Percentiles rank a stretch among this genome's conserved stretches.
phyloP scores from a whole-genome alignment of 2,113 vertebrate genomes.

The Clinocottus analis region DNA sequence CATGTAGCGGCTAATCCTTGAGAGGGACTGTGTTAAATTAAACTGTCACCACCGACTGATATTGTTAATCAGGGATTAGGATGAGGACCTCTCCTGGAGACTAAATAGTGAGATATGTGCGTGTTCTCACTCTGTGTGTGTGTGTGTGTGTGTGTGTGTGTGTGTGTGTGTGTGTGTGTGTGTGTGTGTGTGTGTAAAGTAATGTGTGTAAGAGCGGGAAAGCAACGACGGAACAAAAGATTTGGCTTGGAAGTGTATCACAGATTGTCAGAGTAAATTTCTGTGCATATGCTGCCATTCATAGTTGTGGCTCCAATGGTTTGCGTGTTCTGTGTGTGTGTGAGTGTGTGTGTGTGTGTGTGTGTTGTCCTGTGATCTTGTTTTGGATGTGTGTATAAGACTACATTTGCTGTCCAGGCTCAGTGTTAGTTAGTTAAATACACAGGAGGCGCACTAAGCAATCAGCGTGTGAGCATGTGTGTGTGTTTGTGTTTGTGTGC shows the following conservation, averaged over 20 bases:
- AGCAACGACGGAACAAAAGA: constrained; percentile 29
- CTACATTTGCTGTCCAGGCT: constrained; percentile 3
- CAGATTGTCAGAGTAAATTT: constrained; percentile 34
- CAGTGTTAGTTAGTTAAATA: constrained; percentile 28
- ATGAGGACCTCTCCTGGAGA: constrained; percentile 70
- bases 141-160: neutral
- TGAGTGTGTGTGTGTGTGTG: constrained; percentile 9
- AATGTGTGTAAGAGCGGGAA: neutral
- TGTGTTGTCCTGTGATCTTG: constrained; percentile 4
- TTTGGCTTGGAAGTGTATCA: constrained; percentile 28
- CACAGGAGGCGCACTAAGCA: neutral
- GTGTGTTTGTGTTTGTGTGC: neutral
- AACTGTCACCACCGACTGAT: constrained; percentile 73
- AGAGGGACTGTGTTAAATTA: constrained; percentile 71
- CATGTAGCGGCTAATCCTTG: constrained; percentile 62
- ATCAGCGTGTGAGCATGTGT: neutral
- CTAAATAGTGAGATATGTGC: constrained; percentile 54
- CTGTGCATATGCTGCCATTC: constrained; percentile 18
- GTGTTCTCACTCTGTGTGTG: constrained; percentile 5
- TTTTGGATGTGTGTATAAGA: constrained; percentile 14
- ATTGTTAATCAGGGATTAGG: constrained; percentile 80
- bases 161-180: neutral
- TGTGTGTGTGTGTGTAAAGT: neutral
- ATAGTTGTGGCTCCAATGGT: constrained; percentile 3
- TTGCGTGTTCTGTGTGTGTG: neutral